Evolutionary conservation across 2,888 invertebrate species (phyloP), one percentile per base, ranked within the genome.

Genomic region (Nineta flava): DNA sequence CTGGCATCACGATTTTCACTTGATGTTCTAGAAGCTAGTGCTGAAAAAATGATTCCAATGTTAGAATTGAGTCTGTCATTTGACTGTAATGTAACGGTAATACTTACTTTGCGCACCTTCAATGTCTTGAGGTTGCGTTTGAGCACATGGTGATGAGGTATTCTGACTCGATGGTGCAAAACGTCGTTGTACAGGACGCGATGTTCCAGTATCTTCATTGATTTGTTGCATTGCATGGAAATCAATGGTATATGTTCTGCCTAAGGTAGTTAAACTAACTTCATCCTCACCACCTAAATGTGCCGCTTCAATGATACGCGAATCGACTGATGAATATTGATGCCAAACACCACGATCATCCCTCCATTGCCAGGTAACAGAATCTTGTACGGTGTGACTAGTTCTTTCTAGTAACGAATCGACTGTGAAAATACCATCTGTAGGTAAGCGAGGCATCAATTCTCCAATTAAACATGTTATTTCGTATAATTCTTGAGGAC

Each of bases 191-290:
- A 97, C 91, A 40, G 91, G 85, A 44, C 95, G 74, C 34, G 93
- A 86, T 26, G 92, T 93, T 53, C 96, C 96, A 1, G 94, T 92
- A 67, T 95, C 95, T 72, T 97, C 96, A 67, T 96, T 97, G 56
- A 96, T 90, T 74, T 97, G 95, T 68, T 94, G 94, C 94, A 96
- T 93, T 58, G 92, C 85, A 63, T 91, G 86, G 62, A 97, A 87
- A 73, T 97, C 96, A 56, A 97, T 85, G 1, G 94, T 93, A 70
- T 95, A 96, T 2, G 93, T 92, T 59, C 93, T 80, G 48, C 94
- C 94, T 63, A 92, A 76, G 48, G 93, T 88, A 51, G 87, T 87
- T 56, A 97, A 75, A 63, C 87, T 88, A 57, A 95, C 88, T 69
- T 96, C 96, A 64, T 96, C 94, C 65, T 96, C 96, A 34, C 93